Conservation (phyloP, 2,113 vertebrate species). For the Pteropus alecto region DNA sequence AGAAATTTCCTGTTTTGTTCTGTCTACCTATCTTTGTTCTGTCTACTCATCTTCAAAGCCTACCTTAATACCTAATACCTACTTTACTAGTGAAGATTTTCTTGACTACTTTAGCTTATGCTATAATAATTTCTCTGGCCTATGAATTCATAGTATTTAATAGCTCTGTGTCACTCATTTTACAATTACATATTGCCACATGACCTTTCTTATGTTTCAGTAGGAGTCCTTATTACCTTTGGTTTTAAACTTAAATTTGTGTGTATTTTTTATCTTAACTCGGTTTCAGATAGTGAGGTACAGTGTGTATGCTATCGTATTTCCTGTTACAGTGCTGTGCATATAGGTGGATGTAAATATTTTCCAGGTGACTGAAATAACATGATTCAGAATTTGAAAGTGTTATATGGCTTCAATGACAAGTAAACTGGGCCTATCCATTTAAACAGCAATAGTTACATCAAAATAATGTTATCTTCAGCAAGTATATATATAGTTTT, state of each 20-base stretch:
- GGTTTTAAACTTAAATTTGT: not conserved
- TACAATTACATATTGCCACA: not conserved
- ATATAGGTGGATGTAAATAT: not conserved
- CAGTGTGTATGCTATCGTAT: not conserved
- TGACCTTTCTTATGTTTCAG: not conserved
- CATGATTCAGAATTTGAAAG: conserved; percentile 2
- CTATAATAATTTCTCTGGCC: not conserved
- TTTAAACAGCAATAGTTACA: conserved; percentile 15
- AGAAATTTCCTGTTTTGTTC: not conserved
- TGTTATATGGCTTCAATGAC: not conserved
- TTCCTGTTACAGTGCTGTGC: not conserved
- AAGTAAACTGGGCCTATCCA: not conserved
- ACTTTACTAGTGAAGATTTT: not conserved
- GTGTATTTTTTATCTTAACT: not conserved
- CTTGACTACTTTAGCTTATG: not conserved
- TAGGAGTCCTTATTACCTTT: not conserved
- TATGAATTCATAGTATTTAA: not conserved
- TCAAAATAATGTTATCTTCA: not conserved
- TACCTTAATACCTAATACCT: not conserved
- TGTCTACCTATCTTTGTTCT: not conserved
- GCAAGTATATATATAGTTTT: not conserved
- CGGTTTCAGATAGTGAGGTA: not conserved
- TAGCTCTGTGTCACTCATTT: not conserved
- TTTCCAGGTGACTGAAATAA: not conserved
- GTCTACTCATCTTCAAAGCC: not conserved